Conservation (phyloP, 2,888 invertebrate species). For the Entomobrya proxima region DNA sequence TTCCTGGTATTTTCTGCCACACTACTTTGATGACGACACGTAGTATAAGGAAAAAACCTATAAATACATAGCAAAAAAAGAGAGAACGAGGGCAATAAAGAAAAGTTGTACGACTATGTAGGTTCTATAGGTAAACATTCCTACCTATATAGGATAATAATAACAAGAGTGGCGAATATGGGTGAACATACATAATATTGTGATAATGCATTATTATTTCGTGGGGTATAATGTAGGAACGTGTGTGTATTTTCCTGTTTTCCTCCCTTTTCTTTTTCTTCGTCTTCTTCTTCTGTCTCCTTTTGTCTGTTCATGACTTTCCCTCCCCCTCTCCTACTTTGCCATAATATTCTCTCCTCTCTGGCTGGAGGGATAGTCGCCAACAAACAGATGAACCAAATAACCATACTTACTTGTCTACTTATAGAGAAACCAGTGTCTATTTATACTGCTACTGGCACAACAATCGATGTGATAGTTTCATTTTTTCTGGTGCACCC, state of each 20-base stretch:
- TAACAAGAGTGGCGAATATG: too few relatives aligned
- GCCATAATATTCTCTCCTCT: conserved; percentile 1
- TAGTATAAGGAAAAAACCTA: background rate
- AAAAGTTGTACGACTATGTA: conserved; percentile 10
- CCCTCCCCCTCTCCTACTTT: conserved; percentile 24
- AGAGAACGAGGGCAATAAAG: background rate
- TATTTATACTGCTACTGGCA: conserved; percentile 49
- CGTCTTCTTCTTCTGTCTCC: conserved; percentile 11
- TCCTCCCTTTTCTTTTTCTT: background rate
- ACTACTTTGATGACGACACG: conserved; percentile 39
- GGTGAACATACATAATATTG: too few relatives aligned
- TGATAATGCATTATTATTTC: conserved; percentile 5
- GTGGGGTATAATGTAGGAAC: conserved; percentile 1
- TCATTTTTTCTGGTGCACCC: conserved; percentile 37
- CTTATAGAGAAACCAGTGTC: background rate
- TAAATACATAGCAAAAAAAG: conserved; percentile 8
- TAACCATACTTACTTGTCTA: background rate
- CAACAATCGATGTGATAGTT: conserved; percentile 59
- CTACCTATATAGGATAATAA: background rate
- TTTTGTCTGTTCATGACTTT: conserved; percentile 42
- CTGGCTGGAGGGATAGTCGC: conserved; percentile 26
- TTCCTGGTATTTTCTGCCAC: conserved; percentile 38
- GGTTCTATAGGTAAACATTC: background rate
- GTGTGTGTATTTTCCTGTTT: conserved; percentile 20
- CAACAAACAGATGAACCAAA: conserved; percentile 43